Conservation (phyloP, 2,113 vertebrate species). For the Pterocles orientalis region DNA sequence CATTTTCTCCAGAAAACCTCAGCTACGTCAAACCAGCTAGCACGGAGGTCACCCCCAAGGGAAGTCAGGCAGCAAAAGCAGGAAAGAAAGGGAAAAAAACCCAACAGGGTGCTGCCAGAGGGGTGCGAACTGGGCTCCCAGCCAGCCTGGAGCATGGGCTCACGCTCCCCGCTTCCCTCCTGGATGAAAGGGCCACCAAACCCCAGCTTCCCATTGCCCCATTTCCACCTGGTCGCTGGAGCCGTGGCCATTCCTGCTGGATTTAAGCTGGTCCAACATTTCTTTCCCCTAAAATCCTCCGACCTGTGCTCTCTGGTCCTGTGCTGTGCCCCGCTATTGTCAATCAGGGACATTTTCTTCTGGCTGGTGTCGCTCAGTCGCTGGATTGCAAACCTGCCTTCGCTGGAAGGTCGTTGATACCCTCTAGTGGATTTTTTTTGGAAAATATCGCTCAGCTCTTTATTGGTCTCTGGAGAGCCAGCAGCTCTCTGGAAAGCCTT, state of each 20-base stretch:
- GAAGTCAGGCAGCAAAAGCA: not conserved
- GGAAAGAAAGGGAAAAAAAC: not conserved
- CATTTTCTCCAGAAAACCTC: not conserved
- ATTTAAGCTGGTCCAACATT: not conserved
- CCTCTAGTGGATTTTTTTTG: conserved; percentile 49
- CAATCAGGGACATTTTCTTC: not conserved
- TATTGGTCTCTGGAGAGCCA: not conserved
- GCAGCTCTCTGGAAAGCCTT: not conserved
- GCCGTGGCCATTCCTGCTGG: not conserved
- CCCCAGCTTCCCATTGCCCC: not conserved
- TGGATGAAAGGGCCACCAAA: not conserved
- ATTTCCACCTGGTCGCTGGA: rapidly evolving
- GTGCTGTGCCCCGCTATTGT: not conserved
- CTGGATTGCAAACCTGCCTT: not conserved
- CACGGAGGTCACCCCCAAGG: too few species aligned
- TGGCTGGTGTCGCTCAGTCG: not conserved
- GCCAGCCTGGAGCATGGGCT: rapidly evolving
- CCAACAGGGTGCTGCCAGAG: rapidly evolving
- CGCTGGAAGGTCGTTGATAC: conserved; percentile 11
- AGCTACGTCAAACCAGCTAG: too few species aligned
- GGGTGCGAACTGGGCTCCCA: rapidly evolving
- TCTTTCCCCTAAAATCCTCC: not conserved
- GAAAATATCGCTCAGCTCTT: not conserved
- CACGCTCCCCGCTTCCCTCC: rapidly evolving
- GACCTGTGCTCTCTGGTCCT: not conserved